Evolutionary conservation across 1,140 invertebrate genomes (phyloP), one percentile per base, ranked within the genome.

Genomic region (Pararge aegeria): DNA sequence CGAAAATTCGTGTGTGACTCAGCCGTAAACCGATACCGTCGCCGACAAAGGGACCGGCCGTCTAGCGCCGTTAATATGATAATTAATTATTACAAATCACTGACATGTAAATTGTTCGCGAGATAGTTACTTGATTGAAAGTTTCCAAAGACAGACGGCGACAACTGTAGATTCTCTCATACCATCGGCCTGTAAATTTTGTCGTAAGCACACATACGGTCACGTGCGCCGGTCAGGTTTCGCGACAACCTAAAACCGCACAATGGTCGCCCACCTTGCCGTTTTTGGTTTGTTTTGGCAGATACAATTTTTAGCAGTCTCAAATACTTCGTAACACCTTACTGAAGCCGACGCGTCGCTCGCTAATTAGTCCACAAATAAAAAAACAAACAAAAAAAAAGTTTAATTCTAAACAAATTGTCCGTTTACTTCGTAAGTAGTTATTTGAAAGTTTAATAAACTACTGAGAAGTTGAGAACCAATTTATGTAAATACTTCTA

Each of bases 1-100:
- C 73, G 69, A 80, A 79, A 80, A 76, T 84, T 78, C 74, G 80
- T 73, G 70, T 80, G 75, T 83, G 83, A 87, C 66, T 83, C 83
- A 86, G 77, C 75, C 70, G 73, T 80, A 80, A 80, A 75, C 64
- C 72, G 80, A 83, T 80, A 80, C 63, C 69, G 65, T 66, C 68
- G 77, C 86, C 86, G 83, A 85, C 86, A 89, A 87, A 87, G 80
- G 65, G 66, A 54, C 60, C 71, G 63, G 68, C 78, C 71, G 69
- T 71, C 86, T 87, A 89, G 75, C 81, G 80, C 76, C 69, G 78
- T 79, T 86, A 83, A 87, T 87, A 86, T 80, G 74, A 69, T 83
- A 82, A 87, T 89, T 83, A 87, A 89, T 89, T 87, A 87, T 83
- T 80, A 82, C 73, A 81, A 80, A 89, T 85, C 72, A 72, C 70